phyloP scores from a whole-genome alignment of 2,797 vertebrate genomes.

The Clarias pachynema region DNA sequence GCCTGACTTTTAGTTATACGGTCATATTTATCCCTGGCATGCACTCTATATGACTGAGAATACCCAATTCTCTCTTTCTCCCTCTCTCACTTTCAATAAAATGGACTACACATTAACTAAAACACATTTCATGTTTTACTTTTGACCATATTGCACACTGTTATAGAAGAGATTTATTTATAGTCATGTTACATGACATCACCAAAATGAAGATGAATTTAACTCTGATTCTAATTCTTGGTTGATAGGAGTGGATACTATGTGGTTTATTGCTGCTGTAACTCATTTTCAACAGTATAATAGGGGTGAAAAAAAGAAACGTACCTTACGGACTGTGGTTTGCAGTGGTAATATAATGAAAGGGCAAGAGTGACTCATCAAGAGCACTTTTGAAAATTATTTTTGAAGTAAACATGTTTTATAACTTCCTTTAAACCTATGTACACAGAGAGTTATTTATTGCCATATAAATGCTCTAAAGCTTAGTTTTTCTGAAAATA shows the following conservation, averaged over 20 bases:
- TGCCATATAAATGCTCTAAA: not conserved
- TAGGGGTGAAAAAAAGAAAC: slow-evolving; percentile 6
- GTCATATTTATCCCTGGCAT: too few species aligned
- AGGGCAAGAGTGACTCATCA: slow-evolving; percentile 62
- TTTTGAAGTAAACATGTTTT: slow-evolving; percentile 75
- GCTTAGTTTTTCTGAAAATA: not conserved
- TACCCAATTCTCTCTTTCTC: too few species aligned
- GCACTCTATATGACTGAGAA: too few species aligned
- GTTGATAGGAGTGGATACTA: not conserved
- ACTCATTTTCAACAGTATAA: not conserved
- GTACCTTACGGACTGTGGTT: slow-evolving; percentile 37
- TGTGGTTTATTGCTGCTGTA: not conserved
- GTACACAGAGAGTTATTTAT: slow-evolving; percentile 32
- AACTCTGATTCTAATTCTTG: not conserved
- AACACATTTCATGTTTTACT: too few species aligned
- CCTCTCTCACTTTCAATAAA: too few species aligned
- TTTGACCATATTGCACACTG: too few species aligned
- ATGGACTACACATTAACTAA: too few species aligned
- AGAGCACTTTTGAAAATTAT: slow-evolving; percentile 69
- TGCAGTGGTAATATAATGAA: slow-evolving; percentile 76
- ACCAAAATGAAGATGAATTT: too few species aligned
- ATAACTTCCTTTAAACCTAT: slow-evolving; percentile 71
- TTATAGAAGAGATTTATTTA: too few species aligned
- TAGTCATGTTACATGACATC: too few species aligned
- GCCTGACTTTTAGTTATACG: too few species aligned